Base-by-base conservation (phyloP, 2,113 vertebrate genomes). In the Scophthalmus maximus region DNA sequence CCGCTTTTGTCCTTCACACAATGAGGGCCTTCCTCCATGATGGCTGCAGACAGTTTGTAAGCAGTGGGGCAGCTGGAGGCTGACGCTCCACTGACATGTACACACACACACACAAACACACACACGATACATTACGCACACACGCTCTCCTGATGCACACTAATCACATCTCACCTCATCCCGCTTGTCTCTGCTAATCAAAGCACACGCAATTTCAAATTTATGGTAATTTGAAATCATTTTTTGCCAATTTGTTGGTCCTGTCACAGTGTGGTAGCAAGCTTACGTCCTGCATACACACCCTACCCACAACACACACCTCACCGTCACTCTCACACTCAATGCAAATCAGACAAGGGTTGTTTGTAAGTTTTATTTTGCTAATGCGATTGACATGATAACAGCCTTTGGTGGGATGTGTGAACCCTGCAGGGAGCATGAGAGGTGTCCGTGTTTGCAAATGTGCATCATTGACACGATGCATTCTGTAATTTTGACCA, bases 1-100 rank as follows among this genome's bases (percentile, higher is more conserved):
- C 74, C 69, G 68, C 87, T 91, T 92, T 88, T 87, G 89, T 92
- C 92, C 90, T 90, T 92, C 89, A 89, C 83, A 88, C 87, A 91
- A 87, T 83, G 82, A 81, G 83, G 83, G 83, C 85, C 71, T 73
- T 69, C 77, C 76, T 80, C 81, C 76, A 79, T 82, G 73, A 86
- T 85, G 74, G 85, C 81, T 79, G 80, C 73, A 73, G 90, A 85
- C 85, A 68, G 76, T 80, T 57, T 76, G 81, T 66, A 56, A 71
- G 72, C 84, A 66, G 72, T 34, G 42, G 83, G 73, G 70, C 78
- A 69, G 68, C 71, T 81, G 79, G 73, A 78, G 44, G 38, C 38
- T 56, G 44, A 56, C 12, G 34, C 72, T 51, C 58, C 62, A 70
- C 71, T 71, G 57, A 55, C 64, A 73, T 20, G 27, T 52, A 27